Base-by-base conservation (phyloP, 1,140 invertebrate species). In the Drosophila sproati region DNA sequence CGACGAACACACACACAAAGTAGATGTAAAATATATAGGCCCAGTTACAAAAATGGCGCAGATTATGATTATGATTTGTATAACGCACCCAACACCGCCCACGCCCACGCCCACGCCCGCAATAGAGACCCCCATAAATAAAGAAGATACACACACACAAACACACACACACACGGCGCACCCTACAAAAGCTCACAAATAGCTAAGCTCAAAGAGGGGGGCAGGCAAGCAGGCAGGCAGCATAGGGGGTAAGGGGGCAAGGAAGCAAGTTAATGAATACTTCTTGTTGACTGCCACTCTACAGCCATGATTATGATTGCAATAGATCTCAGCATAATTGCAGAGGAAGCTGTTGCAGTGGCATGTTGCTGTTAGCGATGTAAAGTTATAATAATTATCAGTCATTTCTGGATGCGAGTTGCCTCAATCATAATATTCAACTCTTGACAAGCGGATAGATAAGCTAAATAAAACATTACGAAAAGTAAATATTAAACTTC, bases 21-120 rank as follows among this genome's bases (percentile, higher is more conserved):
- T 31, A 66, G 20, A 32, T 37, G 5, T 47, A 5, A 41, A 39
- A 39, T 29, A 48, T 48, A 69, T 67, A 74, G 66, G 39, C 43
- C 59, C 59, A 73, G 12, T 60, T 66, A 72, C 56, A 67, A 77
- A 76, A 68, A 73, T 73, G 71, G 71, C 51, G 48, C 60, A 73
- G 57, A 67, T 59, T 76, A 59, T 77, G 41, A 73, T 66, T 73
- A 54, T 60, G 55, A 48, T 59, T 60, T 73, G 37, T 56, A 63
- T 70, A 55, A 62, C 69, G 51, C 61, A 63, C 52, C 52, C 69
- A 39, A 45, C 55, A 55, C 52, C 59, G 47, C 68, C 75, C 67
- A 78, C 72, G 43, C 55, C 29, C 32, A 75, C 60, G 47, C 59
- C 68, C 68, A 60, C 37, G 45, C 32, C 48, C 37, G 52, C 50